Conservation (phyloP, 1,140 invertebrate species). For the Heliconius nattereri region DNA sequence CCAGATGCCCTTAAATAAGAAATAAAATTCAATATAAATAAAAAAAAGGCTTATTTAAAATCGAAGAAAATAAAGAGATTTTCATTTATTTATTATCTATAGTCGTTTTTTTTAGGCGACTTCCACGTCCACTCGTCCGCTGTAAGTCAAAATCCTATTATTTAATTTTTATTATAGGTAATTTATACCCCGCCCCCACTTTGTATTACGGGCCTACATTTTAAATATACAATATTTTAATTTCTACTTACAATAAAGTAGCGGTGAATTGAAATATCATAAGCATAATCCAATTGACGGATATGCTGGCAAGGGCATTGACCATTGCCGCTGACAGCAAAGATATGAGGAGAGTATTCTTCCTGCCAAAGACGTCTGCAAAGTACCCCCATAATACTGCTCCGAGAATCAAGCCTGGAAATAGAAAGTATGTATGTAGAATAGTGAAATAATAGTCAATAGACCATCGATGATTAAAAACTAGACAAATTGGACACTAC, state of each 20-base stretch:
- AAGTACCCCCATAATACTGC: conserved; percentile 86
- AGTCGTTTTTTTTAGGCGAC: too few relatives aligned
- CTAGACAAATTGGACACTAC: too few relatives aligned
- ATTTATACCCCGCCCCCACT: too few relatives aligned
- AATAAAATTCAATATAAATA: neutral
- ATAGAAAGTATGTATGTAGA: neutral
- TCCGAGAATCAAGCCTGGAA: conserved; percentile 82
- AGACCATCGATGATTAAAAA: too few relatives aligned
- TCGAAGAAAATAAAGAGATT: neutral
- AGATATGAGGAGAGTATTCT: conserved; percentile 76
- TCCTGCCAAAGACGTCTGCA: conserved; percentile 85
- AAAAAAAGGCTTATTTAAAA: neutral
- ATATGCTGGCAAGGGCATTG: conserved; percentile 57
- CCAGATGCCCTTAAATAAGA: conserved; percentile 48
- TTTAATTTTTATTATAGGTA: too few relatives aligned
- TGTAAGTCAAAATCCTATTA: too few relatives aligned
- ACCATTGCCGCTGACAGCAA: conserved; percentile 43
- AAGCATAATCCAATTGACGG: conserved; percentile 68
- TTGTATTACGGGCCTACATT: too few relatives aligned
- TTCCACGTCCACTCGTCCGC: too few relatives aligned
- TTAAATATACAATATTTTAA: too few relatives aligned
- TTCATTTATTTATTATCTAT: too few relatives aligned
- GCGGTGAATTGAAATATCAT: conserved; percentile 58
- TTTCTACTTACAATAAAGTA: conserved; percentile 57
- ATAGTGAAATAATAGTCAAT: too few relatives aligned